Percentiles rank a stretch among this genome's conserved stretches.
Evolutionary conservation across 64 coral and sea anemone species (phyloP).

Genomic region (Actinia tenebrosa): DNA sequence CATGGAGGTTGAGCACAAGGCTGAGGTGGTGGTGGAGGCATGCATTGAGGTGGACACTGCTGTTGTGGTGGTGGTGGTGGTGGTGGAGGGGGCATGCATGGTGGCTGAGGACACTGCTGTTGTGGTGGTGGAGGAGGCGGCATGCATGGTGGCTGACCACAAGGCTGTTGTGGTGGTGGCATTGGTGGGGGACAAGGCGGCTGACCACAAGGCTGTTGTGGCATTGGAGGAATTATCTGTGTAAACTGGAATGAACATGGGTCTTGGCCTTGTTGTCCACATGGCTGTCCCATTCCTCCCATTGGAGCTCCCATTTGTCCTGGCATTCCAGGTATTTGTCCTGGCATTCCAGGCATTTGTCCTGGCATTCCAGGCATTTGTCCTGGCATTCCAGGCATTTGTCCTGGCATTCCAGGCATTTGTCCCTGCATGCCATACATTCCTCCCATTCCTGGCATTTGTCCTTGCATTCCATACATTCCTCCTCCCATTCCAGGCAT

Average conservation of each 20-base stretch:
- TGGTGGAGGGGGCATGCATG: neutral
- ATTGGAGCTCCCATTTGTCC: slow-evolving; percentile 15
- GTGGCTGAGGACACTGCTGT: neutral
- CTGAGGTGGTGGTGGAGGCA: slow-evolving; percentile 11
- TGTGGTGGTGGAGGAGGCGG: slow-evolving; percentile 7
- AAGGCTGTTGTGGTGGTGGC: slow-evolving; percentile 34
- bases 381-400: neutral
- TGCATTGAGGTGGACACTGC: slow-evolving; percentile 4
- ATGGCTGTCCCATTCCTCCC: slow-evolving; percentile 31
- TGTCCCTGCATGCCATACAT: neutral
- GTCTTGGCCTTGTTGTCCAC: slow-evolving; percentile 29
- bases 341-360: slow-evolving; percentile 1
- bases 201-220: slow-evolving; percentile 36
- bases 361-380: slow-evolving; percentile 8
- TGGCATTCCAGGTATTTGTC: neutral
- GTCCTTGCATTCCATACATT: neutral
- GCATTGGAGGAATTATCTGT: slow-evolving; percentile 26
- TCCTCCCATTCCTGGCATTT: neutral
- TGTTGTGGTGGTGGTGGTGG: slow-evolving; percentile 18
- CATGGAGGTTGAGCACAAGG: slow-evolving; percentile 10
- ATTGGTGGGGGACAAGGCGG: slow-evolving; percentile 25
- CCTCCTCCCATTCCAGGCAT: neutral
- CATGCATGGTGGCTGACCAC: slow-evolving; percentile 26
- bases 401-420: neutral
- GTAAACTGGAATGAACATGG: slow-evolving; percentile 9